Evolutionary conservation across 1,140 invertebrate species (phyloP).

Genomic region (Anadara kagoshimensis): DNA sequence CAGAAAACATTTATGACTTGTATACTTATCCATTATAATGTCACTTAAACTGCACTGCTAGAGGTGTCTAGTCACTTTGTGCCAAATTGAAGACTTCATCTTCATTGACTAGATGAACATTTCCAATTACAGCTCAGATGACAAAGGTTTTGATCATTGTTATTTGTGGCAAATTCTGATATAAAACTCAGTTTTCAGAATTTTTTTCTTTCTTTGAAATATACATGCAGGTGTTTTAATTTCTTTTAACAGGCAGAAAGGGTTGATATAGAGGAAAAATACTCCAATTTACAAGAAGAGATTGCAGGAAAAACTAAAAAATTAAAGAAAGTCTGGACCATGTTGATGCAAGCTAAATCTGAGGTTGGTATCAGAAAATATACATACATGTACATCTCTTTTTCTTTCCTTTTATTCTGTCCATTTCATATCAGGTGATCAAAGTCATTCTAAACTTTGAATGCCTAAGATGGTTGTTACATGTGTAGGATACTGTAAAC

Average conservation of each 20-base stretch:
- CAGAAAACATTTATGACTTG: too few relatives aligned
- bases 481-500: too few relatives aligned
- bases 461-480: background rate
- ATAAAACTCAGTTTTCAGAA: too few relatives aligned
- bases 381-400: background rate
- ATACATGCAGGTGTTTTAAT: background rate
- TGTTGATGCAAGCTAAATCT: constrained; percentile 74
- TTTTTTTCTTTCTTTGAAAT: too few relatives aligned
- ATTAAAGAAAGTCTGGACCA: constrained; percentile 85
- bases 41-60: too few relatives aligned
- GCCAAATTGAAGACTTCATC: too few relatives aligned
- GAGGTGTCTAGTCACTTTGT: too few relatives aligned
- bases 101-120: too few relatives aligned
- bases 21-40: too few relatives aligned
- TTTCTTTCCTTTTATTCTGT: background rate
- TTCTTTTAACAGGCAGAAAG: constrained; percentile 79
- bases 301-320: constrained; percentile 93
- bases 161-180: too few relatives aligned
- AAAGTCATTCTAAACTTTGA: background rate
- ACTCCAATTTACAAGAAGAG: constrained; percentile 92
- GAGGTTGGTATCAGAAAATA: constrained; percentile 68
- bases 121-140: too few relatives aligned
- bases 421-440: background rate
- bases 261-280: constrained; percentile 96
- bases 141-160: too few relatives aligned